Evolutionary conservation across 1,140 invertebrate species (phyloP), one percentile per base, ranked within the genome.

Genomic region (Heliconius hewitsoni): DNA sequence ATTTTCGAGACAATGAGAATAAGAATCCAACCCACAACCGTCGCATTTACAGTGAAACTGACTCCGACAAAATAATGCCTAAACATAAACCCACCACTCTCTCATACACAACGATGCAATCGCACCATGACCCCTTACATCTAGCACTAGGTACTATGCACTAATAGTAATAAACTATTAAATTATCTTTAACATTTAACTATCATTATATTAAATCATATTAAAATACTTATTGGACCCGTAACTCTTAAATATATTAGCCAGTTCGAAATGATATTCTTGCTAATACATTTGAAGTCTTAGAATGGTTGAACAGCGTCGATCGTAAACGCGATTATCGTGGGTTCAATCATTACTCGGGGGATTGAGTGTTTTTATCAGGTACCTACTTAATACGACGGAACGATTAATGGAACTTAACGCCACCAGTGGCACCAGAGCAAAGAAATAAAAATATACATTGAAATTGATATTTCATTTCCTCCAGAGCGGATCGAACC

Each of bases 101-200:
- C 60, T 30, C 60, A 57, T 57, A 57, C 0, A 66, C 23, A 16
- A 66, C 23, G 23, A 30, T 66, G 60, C 60, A 30, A 66, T 30
- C 9, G 60, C 60, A 27, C 19, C 60, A 30, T 66, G 60, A 66
- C 60, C 60, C n/a, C 60, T 66, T 66, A 66, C 4, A 16, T n/a
- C 27, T 27, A 3, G 60, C 0, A 66, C 60, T 66, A 66, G 55
- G n/a, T 4, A 27, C 57, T 23, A 23, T n/a, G 23, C 9, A 3
- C 60, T 66, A 30, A 66, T 66, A 66, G 27, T 66, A 66, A 66
- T 66, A 66, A 66, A 66, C 60, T 30, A 66, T 16, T 66, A 66
- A 66, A 66, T 66, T 66, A 66, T 66, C 60, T 66, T 66, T 66
- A 66, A 66, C 60, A 66, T 66, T 66, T 66, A 66, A 30, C 60